Percentiles rank a stretch among this genome's conserved stretches.
These are phyloP conservation scores for Clarias platycephalus DNA, from an alignment of 2,797 vertebrate species.

Conservation along the genomic window DNA sequence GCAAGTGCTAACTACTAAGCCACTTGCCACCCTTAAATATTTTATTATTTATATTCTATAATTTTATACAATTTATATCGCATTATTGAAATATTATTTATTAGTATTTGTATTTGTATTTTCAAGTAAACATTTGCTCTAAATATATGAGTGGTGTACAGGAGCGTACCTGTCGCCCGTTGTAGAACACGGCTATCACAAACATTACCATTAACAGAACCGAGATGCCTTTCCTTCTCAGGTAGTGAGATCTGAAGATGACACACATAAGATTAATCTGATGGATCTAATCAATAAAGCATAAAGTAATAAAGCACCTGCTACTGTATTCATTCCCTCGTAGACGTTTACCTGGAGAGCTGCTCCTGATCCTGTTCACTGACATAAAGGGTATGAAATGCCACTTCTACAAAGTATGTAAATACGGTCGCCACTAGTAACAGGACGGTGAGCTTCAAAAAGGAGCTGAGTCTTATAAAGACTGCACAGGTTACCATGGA, in stretches of 20 bases:
- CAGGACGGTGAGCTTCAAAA: constrained; percentile 73
- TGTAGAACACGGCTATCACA: constrained; percentile 76
- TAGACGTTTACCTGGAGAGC: constrained; percentile 30
- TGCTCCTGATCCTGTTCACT: constrained; percentile 43
- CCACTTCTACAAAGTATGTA: constrained; percentile 72
- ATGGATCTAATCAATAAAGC: background rate
- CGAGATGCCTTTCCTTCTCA: constrained; percentile 73
- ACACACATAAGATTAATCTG: background rate
- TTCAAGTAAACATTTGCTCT: background rate
- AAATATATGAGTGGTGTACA: background rate
- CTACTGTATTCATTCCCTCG: background rate
- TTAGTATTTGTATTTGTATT: too few relatives aligned
- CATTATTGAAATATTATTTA: background rate
- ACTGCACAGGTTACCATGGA: constrained; percentile 80
- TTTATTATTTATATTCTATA: too few relatives aligned
- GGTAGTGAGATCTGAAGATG: constrained; percentile 67
- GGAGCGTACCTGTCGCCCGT: constrained; percentile 71
- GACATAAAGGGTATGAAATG: constrained; percentile 44
- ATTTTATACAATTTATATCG: background rate
- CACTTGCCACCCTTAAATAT: too few relatives aligned
- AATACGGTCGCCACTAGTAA: constrained; percentile 68
- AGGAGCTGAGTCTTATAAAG: constrained; percentile 75
- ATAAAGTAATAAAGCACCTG: background rate
- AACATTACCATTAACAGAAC: constrained; percentile 76
- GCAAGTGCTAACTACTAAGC: too few relatives aligned